These are phyloP conservation scores for Papio anubis DNA, from an alignment of 2,113 vertebrate species.

Conservation along the genomic window DNA sequence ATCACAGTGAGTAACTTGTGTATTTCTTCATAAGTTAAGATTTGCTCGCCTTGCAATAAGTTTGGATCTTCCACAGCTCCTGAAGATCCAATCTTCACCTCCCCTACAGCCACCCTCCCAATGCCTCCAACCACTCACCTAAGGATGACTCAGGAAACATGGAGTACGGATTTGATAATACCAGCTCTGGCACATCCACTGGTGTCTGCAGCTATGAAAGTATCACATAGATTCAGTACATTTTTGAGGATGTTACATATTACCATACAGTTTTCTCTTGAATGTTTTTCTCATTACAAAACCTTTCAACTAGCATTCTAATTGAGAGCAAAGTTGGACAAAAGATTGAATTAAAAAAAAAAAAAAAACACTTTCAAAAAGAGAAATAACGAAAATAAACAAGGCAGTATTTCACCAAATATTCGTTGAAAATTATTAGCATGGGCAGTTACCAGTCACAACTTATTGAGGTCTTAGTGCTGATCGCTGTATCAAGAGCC, in stretches of 20 bases:
- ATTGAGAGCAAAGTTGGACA: not conserved
- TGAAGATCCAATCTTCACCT: not conserved
- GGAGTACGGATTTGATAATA: not conserved
- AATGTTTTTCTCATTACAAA: not conserved
- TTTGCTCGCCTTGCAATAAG: not conserved
- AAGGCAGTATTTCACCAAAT: not conserved
- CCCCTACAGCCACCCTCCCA: accelerated
- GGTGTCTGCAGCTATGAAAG: not conserved
- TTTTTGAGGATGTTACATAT: not conserved
- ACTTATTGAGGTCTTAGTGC: not conserved
- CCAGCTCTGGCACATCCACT: not conserved
- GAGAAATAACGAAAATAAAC: not conserved
- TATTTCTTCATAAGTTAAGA: not conserved
- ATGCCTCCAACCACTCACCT: accelerated
- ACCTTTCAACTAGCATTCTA: not conserved
- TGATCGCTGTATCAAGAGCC: not conserved
- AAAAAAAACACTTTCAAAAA: not conserved
- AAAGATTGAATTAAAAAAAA: not conserved
- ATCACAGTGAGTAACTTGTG: not conserved
- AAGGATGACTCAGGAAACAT: not conserved
- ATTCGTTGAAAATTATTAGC: not conserved
- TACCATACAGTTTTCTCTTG: not conserved
- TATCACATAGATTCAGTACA: not conserved
- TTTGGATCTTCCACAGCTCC: not conserved
- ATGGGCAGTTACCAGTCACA: not conserved